A percentile compares a stretch with the other conserved stretches of the same genome.
phyloP scores from a whole-genome alignment of 2,113 vertebrate species.

The Planiliza haematocheilus region DNA sequence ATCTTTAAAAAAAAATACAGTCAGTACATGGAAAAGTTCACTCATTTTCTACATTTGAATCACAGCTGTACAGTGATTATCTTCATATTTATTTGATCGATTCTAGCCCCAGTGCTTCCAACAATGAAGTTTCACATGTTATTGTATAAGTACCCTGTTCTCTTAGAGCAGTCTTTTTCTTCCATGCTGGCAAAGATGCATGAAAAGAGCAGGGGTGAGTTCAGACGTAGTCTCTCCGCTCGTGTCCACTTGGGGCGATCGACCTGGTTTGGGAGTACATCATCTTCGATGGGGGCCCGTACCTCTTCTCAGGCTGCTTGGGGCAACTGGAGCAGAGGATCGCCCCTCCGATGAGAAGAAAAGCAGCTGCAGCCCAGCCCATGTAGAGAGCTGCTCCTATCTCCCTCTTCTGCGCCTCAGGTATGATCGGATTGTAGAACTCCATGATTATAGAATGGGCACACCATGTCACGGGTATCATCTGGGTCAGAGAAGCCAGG shows the following conservation, averaged over 20 bases:
- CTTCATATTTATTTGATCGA: conserved; percentile 14
- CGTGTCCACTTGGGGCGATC: conserved; percentile 60
- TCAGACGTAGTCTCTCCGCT: conserved; percentile 93
- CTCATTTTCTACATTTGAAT: neutral
- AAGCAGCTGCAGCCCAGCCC: conserved; percentile 90
- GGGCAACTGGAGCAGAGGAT: conserved; percentile 93
- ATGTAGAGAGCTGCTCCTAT: conserved; percentile 90
- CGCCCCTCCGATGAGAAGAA: conserved; percentile 88
- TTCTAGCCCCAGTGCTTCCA: neutral
- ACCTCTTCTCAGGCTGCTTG: conserved; percentile 83
- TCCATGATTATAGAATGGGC: conserved; percentile 90
- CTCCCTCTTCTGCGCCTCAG: conserved; percentile 87
- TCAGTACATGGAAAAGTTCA: neutral
- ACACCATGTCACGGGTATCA: conserved; percentile 93
- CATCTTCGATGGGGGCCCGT: conserved; percentile 81
- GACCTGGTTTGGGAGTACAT: conserved; percentile 87
- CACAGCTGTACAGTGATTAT: conserved; percentile 8
- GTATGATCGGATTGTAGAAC: conserved; percentile 87
- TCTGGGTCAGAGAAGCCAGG: conserved; percentile 84
- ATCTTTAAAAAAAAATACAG: conserved; percentile 1
- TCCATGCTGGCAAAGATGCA: neutral
- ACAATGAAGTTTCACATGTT: neutral
- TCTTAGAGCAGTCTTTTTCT: neutral
- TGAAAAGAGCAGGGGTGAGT: neutral
- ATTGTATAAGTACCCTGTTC: neutral